Percentiles rank a stretch among this genome's conserved stretches.
These are phyloP conservation scores for Sylvilagus bachmani DNA, from an alignment of 2,113 vertebrate species.

Conservation along the genomic window DNA sequence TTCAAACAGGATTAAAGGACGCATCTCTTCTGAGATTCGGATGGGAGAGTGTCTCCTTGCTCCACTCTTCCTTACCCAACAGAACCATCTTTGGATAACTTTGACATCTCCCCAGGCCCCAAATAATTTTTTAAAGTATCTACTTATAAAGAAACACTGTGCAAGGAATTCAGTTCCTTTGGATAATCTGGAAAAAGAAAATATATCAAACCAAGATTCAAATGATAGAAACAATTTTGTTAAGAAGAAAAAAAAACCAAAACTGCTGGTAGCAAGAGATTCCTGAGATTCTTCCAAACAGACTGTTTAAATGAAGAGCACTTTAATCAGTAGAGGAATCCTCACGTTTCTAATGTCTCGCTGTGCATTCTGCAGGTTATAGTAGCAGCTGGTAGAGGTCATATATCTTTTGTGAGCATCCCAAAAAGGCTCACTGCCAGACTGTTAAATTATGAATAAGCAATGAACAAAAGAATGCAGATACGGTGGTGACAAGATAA, in stretches of 20 bases:
- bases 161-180: constrained; percentile 81
- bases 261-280: constrained; percentile 88
- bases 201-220: constrained; percentile 71
- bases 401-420: constrained; percentile 94
- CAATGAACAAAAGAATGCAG: constrained; percentile 95
- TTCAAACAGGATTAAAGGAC: constrained; percentile 82
- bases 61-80: not conserved
- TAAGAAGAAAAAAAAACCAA: constrained; percentile 81
- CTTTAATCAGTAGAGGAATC: constrained; percentile 93
- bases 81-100: constrained; percentile 56
- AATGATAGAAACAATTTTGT: constrained; percentile 86
- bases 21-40: constrained; percentile 78
- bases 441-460: constrained; percentile 96
- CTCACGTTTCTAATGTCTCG: constrained; percentile 92
- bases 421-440: constrained; percentile 94
- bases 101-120: not conserved
- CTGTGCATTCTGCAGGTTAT: constrained; percentile 93
- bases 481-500: constrained; percentile 95
- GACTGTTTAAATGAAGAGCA: constrained; percentile 92
- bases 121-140: constrained; percentile 39
- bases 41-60: constrained; percentile 17
- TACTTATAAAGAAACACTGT: constrained; percentile 59
- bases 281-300: constrained; percentile 90
- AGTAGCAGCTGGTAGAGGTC: constrained; percentile 95
- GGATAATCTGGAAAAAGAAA: constrained; percentile 82